These are phyloP conservation scores for Tragelaphus buxtoni DNA, from an alignment of 2,113 vertebrate genomes.

Conservation along the genomic window DNA sequence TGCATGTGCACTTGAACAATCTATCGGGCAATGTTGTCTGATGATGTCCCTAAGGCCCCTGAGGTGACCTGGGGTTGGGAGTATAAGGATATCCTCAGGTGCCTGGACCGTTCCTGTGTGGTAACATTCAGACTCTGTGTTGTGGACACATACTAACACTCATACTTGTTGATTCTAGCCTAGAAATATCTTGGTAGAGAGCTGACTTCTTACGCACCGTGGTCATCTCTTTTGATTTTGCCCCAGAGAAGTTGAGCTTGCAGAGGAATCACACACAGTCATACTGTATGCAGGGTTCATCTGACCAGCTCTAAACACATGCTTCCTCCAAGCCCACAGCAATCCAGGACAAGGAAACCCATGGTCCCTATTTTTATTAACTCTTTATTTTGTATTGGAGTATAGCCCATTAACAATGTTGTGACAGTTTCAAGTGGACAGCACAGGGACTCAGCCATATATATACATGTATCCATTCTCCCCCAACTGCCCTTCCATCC, in stretches of 20 bases:
- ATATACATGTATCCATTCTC: neutral
- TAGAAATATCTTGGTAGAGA: neutral
- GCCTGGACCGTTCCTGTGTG: neutral
- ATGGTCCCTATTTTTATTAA: neutral
- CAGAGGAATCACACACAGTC: neutral
- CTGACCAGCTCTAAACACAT: neutral
- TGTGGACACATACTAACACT: neutral
- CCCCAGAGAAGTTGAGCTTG: neutral
- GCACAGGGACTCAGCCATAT: neutral
- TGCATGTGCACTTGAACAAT: too few species aligned
- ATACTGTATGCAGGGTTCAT: neutral
- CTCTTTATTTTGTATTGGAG: neutral
- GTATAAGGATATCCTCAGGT: neutral
- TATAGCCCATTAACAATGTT: neutral
- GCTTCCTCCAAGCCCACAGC: neutral
- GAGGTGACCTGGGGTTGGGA: neutral
- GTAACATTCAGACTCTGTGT: neutral
- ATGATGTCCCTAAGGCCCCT: neutral
- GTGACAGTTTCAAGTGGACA: neutral
- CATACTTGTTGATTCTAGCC: neutral
- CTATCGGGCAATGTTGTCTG: neutral
- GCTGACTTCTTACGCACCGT: neutral
- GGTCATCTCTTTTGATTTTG: neutral
- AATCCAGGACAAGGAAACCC: neutral
- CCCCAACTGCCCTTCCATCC: neutral